Evolutionary conservation across 2,888 invertebrate species (phyloP).

Genomic region (Harpalus rufipes): DNA sequence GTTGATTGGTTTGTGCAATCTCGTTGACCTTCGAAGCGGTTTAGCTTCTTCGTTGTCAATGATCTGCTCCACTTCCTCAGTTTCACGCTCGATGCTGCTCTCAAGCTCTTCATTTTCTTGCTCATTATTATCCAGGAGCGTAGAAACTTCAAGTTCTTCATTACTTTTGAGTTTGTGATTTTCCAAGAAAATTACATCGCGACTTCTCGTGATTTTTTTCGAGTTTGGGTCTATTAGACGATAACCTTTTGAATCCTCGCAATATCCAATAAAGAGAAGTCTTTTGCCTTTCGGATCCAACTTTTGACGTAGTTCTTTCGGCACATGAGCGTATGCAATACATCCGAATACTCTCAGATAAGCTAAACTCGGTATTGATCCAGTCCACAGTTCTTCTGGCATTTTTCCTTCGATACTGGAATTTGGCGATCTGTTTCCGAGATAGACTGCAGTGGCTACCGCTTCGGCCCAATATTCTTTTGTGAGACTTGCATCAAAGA

Average conservation of each 20-base stretch:
- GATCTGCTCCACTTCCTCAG: slow-evolving; percentile 1
- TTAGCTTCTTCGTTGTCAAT: neutral
- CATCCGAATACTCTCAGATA: slow-evolving; percentile 69
- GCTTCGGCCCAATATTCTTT: slow-evolving; percentile 71
- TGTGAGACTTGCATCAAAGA: slow-evolving; percentile 45
- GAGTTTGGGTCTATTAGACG: slow-evolving; percentile 69
- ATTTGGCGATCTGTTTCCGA: slow-evolving; percentile 25
- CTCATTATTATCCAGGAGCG: neutral
- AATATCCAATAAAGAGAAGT: slow-evolving; percentile 69
- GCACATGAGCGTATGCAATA: slow-evolving; percentile 62
- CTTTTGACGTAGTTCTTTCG: slow-evolving; percentile 67
- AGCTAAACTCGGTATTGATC: slow-evolving; percentile 69
- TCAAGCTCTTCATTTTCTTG: slow-evolving; percentile 50
- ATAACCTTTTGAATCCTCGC: slow-evolving; percentile 70
- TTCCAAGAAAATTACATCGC: no score
- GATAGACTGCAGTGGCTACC: slow-evolving; percentile 28
- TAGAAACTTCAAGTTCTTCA: neutral
- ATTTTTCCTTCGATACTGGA: slow-evolving; percentile 24
- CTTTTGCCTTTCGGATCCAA: slow-evolving; percentile 66
- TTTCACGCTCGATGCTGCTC: neutral
- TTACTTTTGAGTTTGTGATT: neutral
- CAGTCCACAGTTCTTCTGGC: slow-evolving; percentile 59
- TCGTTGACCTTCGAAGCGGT: slow-evolving; percentile 70
- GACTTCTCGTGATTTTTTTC: slow-evolving; percentile 27
- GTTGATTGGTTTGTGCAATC: neutral